A percentile compares a stretch with the other conserved stretches of the same genome.
These are phyloP conservation scores for Platycercus adscitus DNA, from an alignment of 2,113 vertebrate species.

Conservation along the genomic window DNA sequence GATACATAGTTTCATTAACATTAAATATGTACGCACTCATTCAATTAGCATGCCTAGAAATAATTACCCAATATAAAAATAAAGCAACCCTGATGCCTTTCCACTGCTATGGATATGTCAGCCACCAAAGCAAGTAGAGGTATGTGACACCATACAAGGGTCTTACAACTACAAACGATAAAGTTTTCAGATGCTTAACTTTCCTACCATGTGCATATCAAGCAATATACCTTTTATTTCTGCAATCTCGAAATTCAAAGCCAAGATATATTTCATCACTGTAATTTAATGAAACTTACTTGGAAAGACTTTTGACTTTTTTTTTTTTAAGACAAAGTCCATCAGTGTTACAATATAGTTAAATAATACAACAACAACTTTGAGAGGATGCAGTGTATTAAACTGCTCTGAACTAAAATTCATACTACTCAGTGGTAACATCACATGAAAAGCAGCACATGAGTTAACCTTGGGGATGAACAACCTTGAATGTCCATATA, in stretches of 20 bases:
- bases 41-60: neutral
- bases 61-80: neutral
- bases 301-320: neutral
- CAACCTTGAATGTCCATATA: neutral
- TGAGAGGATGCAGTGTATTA: neutral
- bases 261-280: neutral
- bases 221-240: neutral
- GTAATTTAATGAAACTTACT: neutral
- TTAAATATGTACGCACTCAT: neutral
- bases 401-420: slow-evolving; percentile 12
- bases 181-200: neutral
- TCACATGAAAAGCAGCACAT: neutral
- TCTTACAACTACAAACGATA: neutral
- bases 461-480: neutral
- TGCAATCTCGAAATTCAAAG: neutral
- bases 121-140: neutral
- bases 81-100: neutral
- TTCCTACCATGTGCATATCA: neutral
- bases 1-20: neutral
- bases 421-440: neutral
- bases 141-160: neutral
- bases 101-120: rapidly evolving
- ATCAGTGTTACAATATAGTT: neutral
- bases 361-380: neutral
- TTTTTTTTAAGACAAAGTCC: neutral